Base-by-base conservation (phyloP, 2,888 invertebrate genomes). In the Psylliodes chrysocephalus region DNA sequence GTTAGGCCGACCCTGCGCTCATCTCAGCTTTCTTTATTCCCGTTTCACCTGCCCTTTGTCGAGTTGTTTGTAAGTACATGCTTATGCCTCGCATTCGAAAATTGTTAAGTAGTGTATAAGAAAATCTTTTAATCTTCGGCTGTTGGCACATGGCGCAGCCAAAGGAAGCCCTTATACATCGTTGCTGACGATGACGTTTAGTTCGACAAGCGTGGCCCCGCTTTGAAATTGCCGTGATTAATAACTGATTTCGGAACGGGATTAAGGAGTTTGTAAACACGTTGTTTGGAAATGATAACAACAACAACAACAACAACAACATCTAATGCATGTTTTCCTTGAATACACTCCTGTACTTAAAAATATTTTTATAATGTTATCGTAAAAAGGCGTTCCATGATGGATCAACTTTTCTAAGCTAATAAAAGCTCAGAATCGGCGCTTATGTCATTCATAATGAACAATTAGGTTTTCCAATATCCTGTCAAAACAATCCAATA, bases 31-130 rank as follows among this genome's bases (percentile, higher is more conserved):
- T 47, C 66, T 55, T 63, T 63, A 63, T 63, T 63, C 66, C 53
- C 22, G 51, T 62, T 66, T 56, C 66, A 66, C 66, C 66, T 66
- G 66, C 53, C 63, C 56, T 63, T 66, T 66, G 66, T 66, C 51
- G 22, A 51, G 60, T 35, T 54, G 44, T 62, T 59, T 66, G 66
- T 63, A 66, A 60, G 52, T 55, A 64, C 60, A 62, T 28, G 59
- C 44, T 59, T 53, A 38, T 22, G 62, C 62, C 55, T 60, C 49
- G 38, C 44, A 55, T 60, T 63, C 47, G 42, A 63, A 54, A n/a
- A 66, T 60, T 60, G 35, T 60, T 57, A 60, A 52, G 62, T 52
- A 55, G 64, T 54, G 38, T 60, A 60, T 55, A 60, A 56, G 49
- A 52, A 44, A 64, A 64, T 64, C 63, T 63, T 64, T 59, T 60